Conservation (phyloP, 1,140 invertebrate genomes). For the Drosophila melanogaster region Release_6_plus_ISO1_MT NC_004354.4:13954001-13954500, state of each 20-base stretch:
- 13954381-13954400: slow-evolving; percentile 8
- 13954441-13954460: slow-evolving; percentile 64
- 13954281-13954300: slow-evolving; percentile 31
- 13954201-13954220: slow-evolving; percentile 44
- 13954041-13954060: not conserved
- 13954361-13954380: slow-evolving; percentile 45
- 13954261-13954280: slow-evolving; percentile 37
- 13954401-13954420: not conserved
- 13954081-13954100: not conserved
- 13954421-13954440: slow-evolving; percentile 46
- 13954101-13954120: no score
- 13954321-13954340: not conserved
- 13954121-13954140: no score
- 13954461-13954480: slow-evolving; percentile 7
- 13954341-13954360: slow-evolving; percentile 21
- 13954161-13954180: no score
- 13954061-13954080: not conserved
- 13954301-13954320: not conserved
- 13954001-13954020: slow-evolving; percentile 13
- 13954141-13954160: no score
- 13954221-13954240: slow-evolving; percentile 5
- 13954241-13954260: slow-evolving; percentile 13
- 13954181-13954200: slow-evolving; percentile 10
- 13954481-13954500: slow-evolving; percentile 28
- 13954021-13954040: not conserved